Percentiles rank a stretch among this genome's conserved stretches.
phyloP scores from a whole-genome alignment of 2,888 invertebrate species.

The Troides oblongomaculatus region DNA sequence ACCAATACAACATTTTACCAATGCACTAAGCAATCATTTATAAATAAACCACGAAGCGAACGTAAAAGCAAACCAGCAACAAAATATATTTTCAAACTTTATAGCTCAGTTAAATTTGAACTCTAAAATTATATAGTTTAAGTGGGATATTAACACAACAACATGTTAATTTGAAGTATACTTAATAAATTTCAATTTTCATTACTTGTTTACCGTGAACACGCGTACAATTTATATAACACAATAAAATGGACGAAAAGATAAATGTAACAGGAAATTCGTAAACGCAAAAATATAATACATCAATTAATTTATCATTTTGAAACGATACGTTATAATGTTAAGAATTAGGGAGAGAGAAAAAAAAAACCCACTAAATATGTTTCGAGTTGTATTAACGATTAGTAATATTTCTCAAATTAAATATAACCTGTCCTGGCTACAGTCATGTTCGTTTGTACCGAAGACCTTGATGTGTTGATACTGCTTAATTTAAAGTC shows the following conservation, averaged over 20 bases:
- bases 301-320: neutral
- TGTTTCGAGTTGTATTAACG: slow-evolving; percentile 11
- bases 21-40: slow-evolving; percentile 28
- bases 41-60: slow-evolving; percentile 26
- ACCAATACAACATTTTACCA: slow-evolving; percentile 17
- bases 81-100: slow-evolving; percentile 20
- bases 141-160: slow-evolving; percentile 5
- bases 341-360: neutral
- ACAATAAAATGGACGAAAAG: slow-evolving; percentile 9
- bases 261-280: slow-evolving; percentile 5
- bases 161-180: slow-evolving; percentile 3
- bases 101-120: slow-evolving; percentile 3
- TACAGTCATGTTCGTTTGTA: slow-evolving; percentile 25
- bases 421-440: slow-evolving; percentile 22
- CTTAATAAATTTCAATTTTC: slow-evolving; percentile 28
- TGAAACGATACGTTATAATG: neutral
- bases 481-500: slow-evolving; percentile 27
- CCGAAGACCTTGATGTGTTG: slow-evolving; percentile 27
- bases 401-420: slow-evolving; percentile 20
- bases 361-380: slow-evolving; percentile 6
- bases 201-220: slow-evolving; percentile 27
- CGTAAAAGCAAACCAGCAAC: slow-evolving; percentile 19
- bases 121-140: neutral
- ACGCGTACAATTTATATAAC: slow-evolving; percentile 13
- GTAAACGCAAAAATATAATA: neutral